Base-by-base conservation (phyloP, 2,888 invertebrate species). In the Esperia sulphurella region DNA sequence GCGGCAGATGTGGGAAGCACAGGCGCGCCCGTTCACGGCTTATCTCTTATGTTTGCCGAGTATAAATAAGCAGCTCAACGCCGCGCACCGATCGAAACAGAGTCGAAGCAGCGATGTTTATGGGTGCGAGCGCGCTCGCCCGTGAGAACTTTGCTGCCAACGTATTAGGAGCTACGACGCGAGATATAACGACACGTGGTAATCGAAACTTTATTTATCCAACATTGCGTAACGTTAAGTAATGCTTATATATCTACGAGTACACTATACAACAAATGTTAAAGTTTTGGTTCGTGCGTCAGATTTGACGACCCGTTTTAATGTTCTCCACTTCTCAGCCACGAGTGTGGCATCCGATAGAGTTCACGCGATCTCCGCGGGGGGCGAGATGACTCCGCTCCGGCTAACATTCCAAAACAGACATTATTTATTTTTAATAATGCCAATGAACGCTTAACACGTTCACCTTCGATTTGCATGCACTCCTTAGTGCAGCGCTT, bases 1-100 rank as follows among this genome's bases (percentile, higher is more conserved):
- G 21, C 21, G 21, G 79, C 87, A 86, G 89, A 85, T 86, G 87
- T 85, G 85, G 83, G 84, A 85, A 85, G 83, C 77, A 87, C 80
- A 88, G 75, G 75, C 81, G 65, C 70, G 74, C 67, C 81, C 81
- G 81, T 86, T 86, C 75, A 86, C 69, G 56, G 73, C 82, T 84
- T 87, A 86, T 89, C 87, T 77, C 86, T 76, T 60, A 71, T 85
- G 83, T 89, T 88, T 85, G 79, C 77, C 59, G 62, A 76, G 71
- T 68, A 74, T 79, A 85, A 88, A 89, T 80, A 89, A 79, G 79
- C 77, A 78, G 73, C 75, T 69, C 66, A 58, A 57, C 63, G 58
- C 55, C 59, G 52, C 49, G 61, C 61, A 54, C 54, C 68, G 72
- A 68, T 68, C 71, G 66, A 63, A 68, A 67, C 65, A 63, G 66